phyloP scores from a whole-genome alignment of 2,113 vertebrate genomes.

The Anser brachyrhynchus region DNA sequence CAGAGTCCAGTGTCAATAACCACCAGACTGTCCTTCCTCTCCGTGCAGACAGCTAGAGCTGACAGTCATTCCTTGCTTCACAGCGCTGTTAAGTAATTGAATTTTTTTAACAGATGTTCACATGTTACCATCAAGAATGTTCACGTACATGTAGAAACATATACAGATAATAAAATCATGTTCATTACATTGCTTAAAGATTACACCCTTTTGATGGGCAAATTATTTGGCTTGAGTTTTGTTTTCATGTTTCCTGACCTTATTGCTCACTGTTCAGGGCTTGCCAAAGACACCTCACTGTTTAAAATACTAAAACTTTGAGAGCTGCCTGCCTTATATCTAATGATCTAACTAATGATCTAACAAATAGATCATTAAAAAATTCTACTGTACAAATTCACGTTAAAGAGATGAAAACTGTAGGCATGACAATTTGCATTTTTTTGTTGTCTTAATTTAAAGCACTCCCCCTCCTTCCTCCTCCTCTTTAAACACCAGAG shows the following conservation, averaged over 20 bases:
- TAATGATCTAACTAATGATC: background rate
- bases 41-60: background rate
- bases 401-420: background rate
- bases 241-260: background rate
- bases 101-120: slow-evolving; percentile 12
- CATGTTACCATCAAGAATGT: background rate
- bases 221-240: background rate
- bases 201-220: background rate
- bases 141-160: background rate
- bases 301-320: slow-evolving; percentile 7
- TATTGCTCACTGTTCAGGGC: background rate
- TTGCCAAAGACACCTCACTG: background rate
- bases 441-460: slow-evolving; percentile 40
- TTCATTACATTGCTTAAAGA: background rate
- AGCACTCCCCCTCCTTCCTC: background rate
- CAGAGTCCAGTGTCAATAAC: background rate
- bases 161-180: background rate
- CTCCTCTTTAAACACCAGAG: background rate
- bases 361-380: slow-evolving; percentile 15
- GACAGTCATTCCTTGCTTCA: background rate
- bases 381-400: background rate
- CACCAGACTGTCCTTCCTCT: background rate
- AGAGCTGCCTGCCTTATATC: background rate
- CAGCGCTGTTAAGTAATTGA: background rate
- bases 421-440: background rate